Percentiles rank a stretch among this genome's conserved stretches.
Conservation (phyloP, 2,797 vertebrate genomes). For the Coregonus sp. region DNA sequence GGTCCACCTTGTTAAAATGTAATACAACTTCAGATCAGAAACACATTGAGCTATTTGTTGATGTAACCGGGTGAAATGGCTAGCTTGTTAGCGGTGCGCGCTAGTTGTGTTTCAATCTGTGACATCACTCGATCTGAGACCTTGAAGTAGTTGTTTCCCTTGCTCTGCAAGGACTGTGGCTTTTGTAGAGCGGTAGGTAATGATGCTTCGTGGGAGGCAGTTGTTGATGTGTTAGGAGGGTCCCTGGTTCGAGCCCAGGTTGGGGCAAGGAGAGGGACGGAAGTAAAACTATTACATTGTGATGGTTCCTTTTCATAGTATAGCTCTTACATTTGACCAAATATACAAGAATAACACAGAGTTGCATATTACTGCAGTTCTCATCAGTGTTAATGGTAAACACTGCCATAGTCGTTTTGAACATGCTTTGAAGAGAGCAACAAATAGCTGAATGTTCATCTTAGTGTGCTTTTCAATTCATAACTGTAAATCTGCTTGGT, state of each 20-base stretch:
- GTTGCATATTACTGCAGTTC: slow-evolving; percentile 16
- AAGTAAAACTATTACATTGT: too few relatives aligned
- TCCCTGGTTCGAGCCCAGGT: too few relatives aligned
- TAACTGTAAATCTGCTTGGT: slow-evolving; percentile 32
- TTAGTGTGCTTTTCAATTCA: not conserved
- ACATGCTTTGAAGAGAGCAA: slow-evolving; percentile 13
- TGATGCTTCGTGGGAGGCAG: too few relatives aligned
- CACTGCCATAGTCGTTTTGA: slow-evolving; percentile 16
- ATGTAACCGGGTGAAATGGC: slow-evolving; percentile 20
- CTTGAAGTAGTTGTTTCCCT: too few relatives aligned
- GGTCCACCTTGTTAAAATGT: slow-evolving; percentile 30
- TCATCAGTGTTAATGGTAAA: slow-evolving; percentile 33
- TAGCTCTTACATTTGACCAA: slow-evolving; percentile 34
- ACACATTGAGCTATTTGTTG: slow-evolving; percentile 26
- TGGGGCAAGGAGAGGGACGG: too few relatives aligned
- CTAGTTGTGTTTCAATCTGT: too few relatives aligned
- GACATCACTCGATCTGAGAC: too few relatives aligned
- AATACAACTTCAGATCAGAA: slow-evolving; percentile 24
- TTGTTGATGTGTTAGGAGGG: too few relatives aligned
- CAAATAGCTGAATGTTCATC: slow-evolving; percentile 12
- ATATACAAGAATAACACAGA: slow-evolving; percentile 11
- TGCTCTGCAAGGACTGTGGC: too few relatives aligned
- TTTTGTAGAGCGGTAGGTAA: too few relatives aligned
- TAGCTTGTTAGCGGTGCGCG: too few relatives aligned
- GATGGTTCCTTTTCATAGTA: slow-evolving; percentile 28